A percentile compares a stretch with the other conserved stretches of the same genome.
Evolutionary conservation across 2,888 invertebrate genomes (phyloP).

Genomic region (Acleris emargana): DNA sequence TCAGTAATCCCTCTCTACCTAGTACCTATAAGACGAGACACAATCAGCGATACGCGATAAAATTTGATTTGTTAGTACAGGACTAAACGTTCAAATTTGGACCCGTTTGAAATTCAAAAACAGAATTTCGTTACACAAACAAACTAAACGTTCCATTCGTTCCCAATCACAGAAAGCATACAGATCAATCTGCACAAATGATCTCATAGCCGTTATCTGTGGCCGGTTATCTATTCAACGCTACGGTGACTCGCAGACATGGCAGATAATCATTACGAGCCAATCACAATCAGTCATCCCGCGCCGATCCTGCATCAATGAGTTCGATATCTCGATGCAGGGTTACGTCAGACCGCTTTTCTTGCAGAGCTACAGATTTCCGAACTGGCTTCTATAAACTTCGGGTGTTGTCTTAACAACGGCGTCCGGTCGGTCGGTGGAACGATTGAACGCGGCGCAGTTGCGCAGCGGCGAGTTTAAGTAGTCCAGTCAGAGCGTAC

Average conservation of each 20-base stretch:
- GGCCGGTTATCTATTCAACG: slow-evolving; percentile 31
- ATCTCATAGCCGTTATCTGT: slow-evolving; percentile 36
- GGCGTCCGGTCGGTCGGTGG: no score
- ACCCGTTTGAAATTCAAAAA: no score
- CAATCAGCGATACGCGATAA: no score
- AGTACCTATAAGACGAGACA: no score
- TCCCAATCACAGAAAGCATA: slow-evolving; percentile 22
- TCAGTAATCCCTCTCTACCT: no score
- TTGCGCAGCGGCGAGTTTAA: no score
- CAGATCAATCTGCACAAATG: slow-evolving; percentile 33
- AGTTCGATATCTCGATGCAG: slow-evolving; percentile 33
- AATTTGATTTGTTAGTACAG: no score
- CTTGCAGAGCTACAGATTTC: slow-evolving; percentile 15
- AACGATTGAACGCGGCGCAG: no score
- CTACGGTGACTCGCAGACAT: slow-evolving; percentile 30
- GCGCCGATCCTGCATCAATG: slow-evolving; percentile 35
- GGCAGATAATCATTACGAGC: slow-evolving; percentile 34
- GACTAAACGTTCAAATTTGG: no score
- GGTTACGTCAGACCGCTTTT: slow-evolving; percentile 31
- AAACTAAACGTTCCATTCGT: slow-evolving; percentile 4
- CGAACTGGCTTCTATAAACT: slow-evolving; percentile 4
- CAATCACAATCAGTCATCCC: slow-evolving; percentile 37
- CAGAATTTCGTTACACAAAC: no score
- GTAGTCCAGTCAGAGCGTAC: no score
- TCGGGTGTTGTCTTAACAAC: no score